Conservation (phyloP, 2,113 vertebrate species). For the Hucho hucho region DNA sequence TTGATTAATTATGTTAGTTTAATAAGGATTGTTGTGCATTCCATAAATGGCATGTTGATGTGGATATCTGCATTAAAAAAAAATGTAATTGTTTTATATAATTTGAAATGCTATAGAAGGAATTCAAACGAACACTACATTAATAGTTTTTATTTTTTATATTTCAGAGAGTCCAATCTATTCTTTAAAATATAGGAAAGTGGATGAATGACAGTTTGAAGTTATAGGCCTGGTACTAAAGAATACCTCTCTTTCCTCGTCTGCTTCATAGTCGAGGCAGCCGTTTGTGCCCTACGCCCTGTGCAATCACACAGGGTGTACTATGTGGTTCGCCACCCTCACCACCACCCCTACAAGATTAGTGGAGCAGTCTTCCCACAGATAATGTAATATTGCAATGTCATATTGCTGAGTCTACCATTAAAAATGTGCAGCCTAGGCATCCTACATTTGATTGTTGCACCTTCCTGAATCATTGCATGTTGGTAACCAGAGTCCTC, state of each 20-base stretch:
- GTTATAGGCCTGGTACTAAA: no score
- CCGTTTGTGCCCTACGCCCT: slow-evolving; percentile 93
- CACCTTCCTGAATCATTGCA: neutral
- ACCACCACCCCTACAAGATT: slow-evolving; percentile 96
- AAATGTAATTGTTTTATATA: neutral
- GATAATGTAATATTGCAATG: neutral
- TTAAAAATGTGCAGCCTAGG: no score
- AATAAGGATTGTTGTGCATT: neutral
- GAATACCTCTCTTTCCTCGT: neutral
- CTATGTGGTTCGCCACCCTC: slow-evolving; percentile 92
- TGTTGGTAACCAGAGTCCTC: neutral
- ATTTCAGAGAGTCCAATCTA: neutral
- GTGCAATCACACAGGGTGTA: slow-evolving; percentile 93
- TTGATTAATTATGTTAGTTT: neutral
- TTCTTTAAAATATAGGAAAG: no score
- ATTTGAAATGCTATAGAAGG: neutral
- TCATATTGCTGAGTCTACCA: neutral
- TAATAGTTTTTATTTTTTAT: no score
- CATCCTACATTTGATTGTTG: no score
- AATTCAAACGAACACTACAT: neutral
- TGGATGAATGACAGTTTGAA: no score
- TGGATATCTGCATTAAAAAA: neutral
- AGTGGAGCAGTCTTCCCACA: slow-evolving; percentile 24
- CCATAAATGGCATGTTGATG: neutral
- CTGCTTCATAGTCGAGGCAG: slow-evolving; percentile 71